These are phyloP conservation scores for Quadroppia sp. DNA, from an alignment of 2,888 invertebrate species.

Conservation along the genomic window DNA sequence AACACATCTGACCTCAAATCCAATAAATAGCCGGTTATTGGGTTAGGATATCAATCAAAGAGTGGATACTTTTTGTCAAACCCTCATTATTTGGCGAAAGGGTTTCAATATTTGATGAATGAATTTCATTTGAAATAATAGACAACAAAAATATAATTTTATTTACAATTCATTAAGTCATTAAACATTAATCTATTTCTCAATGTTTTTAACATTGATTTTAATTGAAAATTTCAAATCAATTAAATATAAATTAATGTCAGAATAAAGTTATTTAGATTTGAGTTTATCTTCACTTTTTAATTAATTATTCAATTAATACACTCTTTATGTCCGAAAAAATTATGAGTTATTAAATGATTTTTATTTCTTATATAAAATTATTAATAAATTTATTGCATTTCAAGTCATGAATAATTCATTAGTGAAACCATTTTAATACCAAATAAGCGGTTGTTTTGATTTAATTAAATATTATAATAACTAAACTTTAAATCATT, in stretches of 20 bases:
- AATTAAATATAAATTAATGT: not conserved
- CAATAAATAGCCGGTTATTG: conserved; percentile 1
- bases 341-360: conserved; percentile 9
- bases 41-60: conserved; percentile 1
- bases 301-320: conserved; percentile 31
- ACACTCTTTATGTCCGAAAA: not conserved
- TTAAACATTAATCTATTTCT: not conserved
- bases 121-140: not conserved
- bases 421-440: not conserved
- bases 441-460: conserved; percentile 17
- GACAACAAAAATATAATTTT: not conserved
- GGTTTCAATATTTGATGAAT: not conserved
- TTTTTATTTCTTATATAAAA: not conserved
- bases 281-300: not conserved
- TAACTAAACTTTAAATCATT: not conserved
- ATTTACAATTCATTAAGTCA: not conserved
- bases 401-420: conserved; percentile 16
- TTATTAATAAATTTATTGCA: conserved; percentile 21
- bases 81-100: not conserved
- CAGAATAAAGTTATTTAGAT: conserved; percentile 29
- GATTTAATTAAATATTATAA: conserved; percentile 13
- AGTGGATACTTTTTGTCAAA: not conserved
- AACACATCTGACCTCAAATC: conserved; percentile 15
- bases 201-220: not conserved
- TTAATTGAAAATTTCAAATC: conserved; percentile 4